Evolutionary conservation across 2,797 vertebrate genomes (phyloP), one percentile per base, ranked within the genome.

Genomic region (Enteromius mattozi): DNA sequence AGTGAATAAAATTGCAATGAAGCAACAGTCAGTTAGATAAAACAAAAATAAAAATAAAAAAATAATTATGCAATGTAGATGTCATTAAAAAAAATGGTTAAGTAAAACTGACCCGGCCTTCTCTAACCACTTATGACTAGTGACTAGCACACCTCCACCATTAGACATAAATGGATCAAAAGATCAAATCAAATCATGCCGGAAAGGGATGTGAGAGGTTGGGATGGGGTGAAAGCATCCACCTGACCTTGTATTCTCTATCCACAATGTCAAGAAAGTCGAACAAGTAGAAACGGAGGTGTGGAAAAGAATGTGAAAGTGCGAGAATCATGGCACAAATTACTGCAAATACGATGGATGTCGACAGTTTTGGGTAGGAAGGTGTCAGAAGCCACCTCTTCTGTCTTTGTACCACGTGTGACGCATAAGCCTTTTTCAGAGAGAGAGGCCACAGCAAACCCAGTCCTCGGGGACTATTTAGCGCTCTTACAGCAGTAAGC

Each of bases 401-500:
- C 72, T 70, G 47, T 59, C 72, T n/a, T 59, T 71, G n/a, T 45
- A 66, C 21, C 4, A 10, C 0, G 30, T 76, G 78, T 75, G 71
- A 71, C 37, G 78, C 63, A 68, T 78, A 42, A 30, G 45, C 69
- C 19, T 47, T 75, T 71, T 33, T 80, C n/a, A 1, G 24, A 65
- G 69, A 81, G 72, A 47, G 24, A 72, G 56, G 37, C 74, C 70
- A 79, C 51, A 70, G 78, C 63, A 49, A 78, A 59, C 42, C 49
- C 49, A 27, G 65, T 76, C 80, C 77, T 56, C 19, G 3, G 71
- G 78, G 51, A 56, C 42, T 47, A 63, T 81, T 85, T 30, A 85
- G 82, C 61, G 40, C 74, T 69, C 68, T 84, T 80, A 82, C 84
- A 70, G 54, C 42, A 76, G 84, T 83, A 72, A 86, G 69, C 71